Conservation (phyloP, 2,113 vertebrate genomes). For the Brachirus orientalis region DNA sequence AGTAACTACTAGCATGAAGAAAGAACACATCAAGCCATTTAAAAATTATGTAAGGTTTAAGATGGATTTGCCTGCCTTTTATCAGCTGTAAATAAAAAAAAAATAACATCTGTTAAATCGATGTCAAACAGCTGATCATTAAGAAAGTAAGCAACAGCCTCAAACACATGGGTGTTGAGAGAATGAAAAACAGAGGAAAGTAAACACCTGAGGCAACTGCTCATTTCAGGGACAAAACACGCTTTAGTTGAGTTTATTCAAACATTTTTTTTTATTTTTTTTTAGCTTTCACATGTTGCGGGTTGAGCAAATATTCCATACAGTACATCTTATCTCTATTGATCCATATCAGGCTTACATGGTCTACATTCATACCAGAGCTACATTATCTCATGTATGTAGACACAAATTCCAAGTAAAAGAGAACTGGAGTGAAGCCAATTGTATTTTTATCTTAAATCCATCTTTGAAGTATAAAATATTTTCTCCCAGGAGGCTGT, state of each 20-base stretch:
- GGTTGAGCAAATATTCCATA: constrained; percentile 15
- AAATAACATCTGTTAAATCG: too few species aligned
- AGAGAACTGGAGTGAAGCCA: not conserved
- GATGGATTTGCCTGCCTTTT: too few species aligned
- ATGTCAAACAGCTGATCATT: too few species aligned
- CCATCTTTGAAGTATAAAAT: not conserved
- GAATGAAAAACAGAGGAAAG: not conserved
- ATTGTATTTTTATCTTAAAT: not conserved
- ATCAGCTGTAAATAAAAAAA: too few species aligned
- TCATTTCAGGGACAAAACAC: not conserved
- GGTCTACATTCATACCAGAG: not conserved
- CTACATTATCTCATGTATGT: not conserved
- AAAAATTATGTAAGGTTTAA: too few species aligned
- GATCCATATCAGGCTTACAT: not conserved
- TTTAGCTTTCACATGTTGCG: not conserved
- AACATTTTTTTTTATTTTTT: not conserved
- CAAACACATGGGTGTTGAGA: too few species aligned
- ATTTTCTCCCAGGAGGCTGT: too few species aligned
- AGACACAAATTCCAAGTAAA: not conserved
- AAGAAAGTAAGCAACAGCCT: too few species aligned
- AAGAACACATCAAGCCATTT: too few species aligned
- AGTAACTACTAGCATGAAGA: too few species aligned
- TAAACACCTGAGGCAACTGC: not conserved
- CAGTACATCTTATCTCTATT: not conserved
- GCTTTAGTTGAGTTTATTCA: not conserved